Evolutionary conservation across 2,797 vertebrate genomes (phyloP).

Genomic region (Phoebastria nigripes): DNA sequence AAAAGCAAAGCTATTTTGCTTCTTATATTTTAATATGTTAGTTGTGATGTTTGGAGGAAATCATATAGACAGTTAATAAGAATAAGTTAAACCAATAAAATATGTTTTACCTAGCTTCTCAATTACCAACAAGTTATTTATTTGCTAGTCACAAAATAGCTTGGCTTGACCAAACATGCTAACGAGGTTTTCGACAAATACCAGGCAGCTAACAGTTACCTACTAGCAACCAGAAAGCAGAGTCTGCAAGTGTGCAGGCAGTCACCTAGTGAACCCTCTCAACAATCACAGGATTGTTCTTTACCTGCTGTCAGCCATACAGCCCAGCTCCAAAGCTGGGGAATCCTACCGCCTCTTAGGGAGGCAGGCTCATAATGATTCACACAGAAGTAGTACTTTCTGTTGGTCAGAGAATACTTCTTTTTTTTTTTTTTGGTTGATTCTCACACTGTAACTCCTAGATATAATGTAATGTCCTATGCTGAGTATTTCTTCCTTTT

Average conservation of each 20-base stretch:
- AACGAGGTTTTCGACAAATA: background rate
- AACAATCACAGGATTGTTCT: background rate
- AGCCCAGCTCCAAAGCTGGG: background rate
- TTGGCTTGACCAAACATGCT: background rate
- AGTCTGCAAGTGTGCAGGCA: background rate
- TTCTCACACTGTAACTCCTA: background rate
- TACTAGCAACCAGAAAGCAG: background rate
- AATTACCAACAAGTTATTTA: background rate
- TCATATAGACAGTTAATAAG: fast-evolving
- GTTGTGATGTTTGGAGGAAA: background rate
- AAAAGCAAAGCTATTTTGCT: background rate
- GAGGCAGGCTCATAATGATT: background rate
- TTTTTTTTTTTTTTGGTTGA: background rate
- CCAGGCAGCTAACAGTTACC: background rate
- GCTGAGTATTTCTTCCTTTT: background rate
- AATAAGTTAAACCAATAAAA: background rate
- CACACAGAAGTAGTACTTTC: background rate
- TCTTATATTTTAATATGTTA: background rate
- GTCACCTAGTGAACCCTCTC: background rate
- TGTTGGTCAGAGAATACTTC: background rate
- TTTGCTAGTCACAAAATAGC: background rate
- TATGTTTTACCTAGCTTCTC: background rate
- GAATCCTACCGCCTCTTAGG: background rate
- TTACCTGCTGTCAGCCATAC: background rate
- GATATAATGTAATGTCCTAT: background rate